These are phyloP conservation scores for Berghia stephanieae DNA, from an alignment of 1,140 invertebrate species.

Conservation along the genomic window DNA sequence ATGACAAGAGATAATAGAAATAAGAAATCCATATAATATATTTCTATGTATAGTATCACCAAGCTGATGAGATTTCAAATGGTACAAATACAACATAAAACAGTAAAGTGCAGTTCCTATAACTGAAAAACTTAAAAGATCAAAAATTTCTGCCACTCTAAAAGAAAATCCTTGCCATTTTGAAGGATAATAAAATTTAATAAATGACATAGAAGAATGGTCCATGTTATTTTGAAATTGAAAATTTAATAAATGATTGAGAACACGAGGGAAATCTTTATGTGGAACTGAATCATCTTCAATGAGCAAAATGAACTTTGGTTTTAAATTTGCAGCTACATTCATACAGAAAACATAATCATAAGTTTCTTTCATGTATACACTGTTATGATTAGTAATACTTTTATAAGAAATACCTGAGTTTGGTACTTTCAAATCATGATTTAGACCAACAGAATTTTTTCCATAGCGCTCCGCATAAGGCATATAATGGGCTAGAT, in stretches of 20 bases:
- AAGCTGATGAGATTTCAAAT: too few species aligned
- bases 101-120: background rate
- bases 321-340: background rate
- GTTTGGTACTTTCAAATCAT: background rate
- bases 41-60: too few species aligned
- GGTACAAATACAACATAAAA: too few species aligned
- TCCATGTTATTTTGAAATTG: too few species aligned
- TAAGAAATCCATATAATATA: too few species aligned
- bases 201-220: too few species aligned
- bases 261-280: slow-evolving; percentile 18
- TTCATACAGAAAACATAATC: slow-evolving; percentile 22
- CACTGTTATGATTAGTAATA: background rate
- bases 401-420: background rate
- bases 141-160: background rate
- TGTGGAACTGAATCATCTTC: slow-evolving; percentile 22
- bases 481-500: slow-evolving; percentile 14
- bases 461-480: slow-evolving; percentile 21
- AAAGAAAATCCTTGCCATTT: slow-evolving; percentile 22
- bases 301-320: slow-evolving; percentile 11
- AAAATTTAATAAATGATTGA: background rate
- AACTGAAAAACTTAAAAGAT: background rate
- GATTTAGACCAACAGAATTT: slow-evolving; percentile 5
- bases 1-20: slow-evolving; percentile 4
- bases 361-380: slow-evolving; percentile 19
- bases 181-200: slow-evolving; percentile 18